phyloP scores from a whole-genome alignment of 2,888 invertebrate species.

The Maniola hyperantus region DNA sequence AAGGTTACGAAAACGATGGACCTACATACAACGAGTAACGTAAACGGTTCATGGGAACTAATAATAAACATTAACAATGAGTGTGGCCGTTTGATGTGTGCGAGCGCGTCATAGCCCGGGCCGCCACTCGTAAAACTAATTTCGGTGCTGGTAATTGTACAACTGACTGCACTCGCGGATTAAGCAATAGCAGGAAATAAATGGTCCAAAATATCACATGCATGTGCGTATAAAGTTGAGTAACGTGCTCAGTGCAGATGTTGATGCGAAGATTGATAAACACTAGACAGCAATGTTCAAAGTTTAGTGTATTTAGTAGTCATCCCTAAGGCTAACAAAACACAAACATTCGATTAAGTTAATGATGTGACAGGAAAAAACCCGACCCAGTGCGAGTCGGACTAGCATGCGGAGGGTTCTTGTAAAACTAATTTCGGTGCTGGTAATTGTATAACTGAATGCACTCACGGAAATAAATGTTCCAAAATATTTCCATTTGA shows the following conservation, averaged over 20 bases:
- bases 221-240: conserved; percentile 29
- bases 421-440: conserved; percentile 76
- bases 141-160: conserved; percentile 61
- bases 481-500: conserved; percentile 38
- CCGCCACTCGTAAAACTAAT: conserved; percentile 77
- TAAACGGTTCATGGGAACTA: conserved; percentile 68
- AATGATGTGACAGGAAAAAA: too few species aligned
- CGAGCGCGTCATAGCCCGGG: conserved; percentile 66
- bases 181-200: conserved; percentile 48
- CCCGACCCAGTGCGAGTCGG: too few species aligned
- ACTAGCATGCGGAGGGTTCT: conserved; percentile 39
- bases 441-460: conserved; percentile 56
- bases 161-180: conserved; percentile 53
- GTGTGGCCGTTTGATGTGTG: conserved; percentile 67
- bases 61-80: conserved; percentile 80
- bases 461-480: conserved; percentile 48
- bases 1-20: conserved; percentile 68
- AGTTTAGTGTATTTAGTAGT: too few species aligned
- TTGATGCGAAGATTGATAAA: conserved; percentile 6
- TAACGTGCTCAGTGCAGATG: conserved; percentile 16
- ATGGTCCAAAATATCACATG: conserved; percentile 39
- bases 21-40: conserved; percentile 59
- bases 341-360: not conserved
- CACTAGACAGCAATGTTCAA: not conserved
- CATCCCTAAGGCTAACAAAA: not conserved